Conservation (phyloP, 2,888 invertebrate genomes). For the Adineta ricciae region DNA sequence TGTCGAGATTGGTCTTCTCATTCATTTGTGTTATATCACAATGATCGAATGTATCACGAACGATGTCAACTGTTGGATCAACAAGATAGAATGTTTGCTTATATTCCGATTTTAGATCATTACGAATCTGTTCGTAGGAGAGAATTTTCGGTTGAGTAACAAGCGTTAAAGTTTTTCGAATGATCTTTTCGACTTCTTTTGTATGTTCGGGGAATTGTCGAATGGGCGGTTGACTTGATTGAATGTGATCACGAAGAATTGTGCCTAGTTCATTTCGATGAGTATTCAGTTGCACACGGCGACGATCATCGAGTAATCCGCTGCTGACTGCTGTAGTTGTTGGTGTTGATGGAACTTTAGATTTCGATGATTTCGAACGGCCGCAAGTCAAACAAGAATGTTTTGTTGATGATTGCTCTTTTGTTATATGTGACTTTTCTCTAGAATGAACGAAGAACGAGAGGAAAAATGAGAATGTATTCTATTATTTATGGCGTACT, state of each 20-base stretch:
- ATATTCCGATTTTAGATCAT: constrained; percentile 11
- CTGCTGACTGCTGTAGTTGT: neutral
- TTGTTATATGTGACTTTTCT: neutral
- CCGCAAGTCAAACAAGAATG: neutral
- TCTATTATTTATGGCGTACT: too few species aligned
- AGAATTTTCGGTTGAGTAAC: neutral
- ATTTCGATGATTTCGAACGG: neutral
- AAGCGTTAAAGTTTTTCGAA: neutral
- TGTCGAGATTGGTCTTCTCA: neutral
- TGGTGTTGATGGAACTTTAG: neutral
- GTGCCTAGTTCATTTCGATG: neutral
- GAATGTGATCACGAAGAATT: constrained; percentile 5
- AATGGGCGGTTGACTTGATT: neutral
- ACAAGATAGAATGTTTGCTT: constrained; percentile 18
- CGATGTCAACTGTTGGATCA: constrained; percentile 4
- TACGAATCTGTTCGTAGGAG: neutral
- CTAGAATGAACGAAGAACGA: neutral
- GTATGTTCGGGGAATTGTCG: neutral
- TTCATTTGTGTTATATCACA: constrained; percentile 14
- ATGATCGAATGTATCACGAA: constrained; percentile 15
- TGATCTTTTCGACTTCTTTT: neutral
- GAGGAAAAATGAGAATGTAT: too few species aligned
- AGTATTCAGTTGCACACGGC: neutral
- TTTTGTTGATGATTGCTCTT: neutral
- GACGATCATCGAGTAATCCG: neutral